Percentiles rank a stretch among this genome's conserved stretches.
Evolutionary conservation across 2,797 vertebrate genomes (phyloP).

Genomic region (Halcyon smyrnensis): DNA sequence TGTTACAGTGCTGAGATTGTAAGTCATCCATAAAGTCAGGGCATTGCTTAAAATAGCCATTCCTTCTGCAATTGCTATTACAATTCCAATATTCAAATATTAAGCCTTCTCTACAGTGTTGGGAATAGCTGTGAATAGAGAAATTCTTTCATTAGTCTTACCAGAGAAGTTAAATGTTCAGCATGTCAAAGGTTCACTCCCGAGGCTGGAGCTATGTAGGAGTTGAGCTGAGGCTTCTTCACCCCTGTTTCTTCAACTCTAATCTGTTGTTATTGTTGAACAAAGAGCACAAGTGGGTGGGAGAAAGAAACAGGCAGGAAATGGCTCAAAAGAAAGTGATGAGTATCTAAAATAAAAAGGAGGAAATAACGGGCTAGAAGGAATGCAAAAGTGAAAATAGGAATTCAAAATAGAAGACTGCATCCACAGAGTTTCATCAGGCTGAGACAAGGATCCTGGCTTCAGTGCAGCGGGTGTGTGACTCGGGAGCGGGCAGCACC

Average conservation of each 20-base stretch:
- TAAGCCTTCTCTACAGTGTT: neutral
- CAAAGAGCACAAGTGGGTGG: neutral
- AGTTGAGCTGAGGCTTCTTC: neutral
- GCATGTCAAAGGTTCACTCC: fast-evolving
- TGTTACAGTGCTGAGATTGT: neutral
- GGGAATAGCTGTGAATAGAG: neutral
- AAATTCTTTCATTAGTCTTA: neutral
- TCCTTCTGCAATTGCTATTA: neutral
- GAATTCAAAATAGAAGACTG: neutral
- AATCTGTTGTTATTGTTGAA: neutral
- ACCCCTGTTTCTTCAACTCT: neutral
- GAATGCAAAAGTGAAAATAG: fast-evolving
- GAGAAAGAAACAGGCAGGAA: neutral
- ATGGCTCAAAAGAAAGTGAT: neutral
- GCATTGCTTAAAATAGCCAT: neutral
- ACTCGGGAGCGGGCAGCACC: neutral
- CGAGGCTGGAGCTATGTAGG: neutral
- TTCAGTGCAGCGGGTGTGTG: fast-evolving
- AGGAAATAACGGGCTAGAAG: neutral
- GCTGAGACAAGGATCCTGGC: neutral
- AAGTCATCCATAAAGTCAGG: neutral
- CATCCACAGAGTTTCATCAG: neutral
- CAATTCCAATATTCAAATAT: neutral
- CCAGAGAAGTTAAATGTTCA: neutral
- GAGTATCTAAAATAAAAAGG: neutral